Evolutionary conservation across 1,140 invertebrate genomes (phyloP), one percentile per base, ranked within the genome.

Genomic region (Nebria ingens): DNA sequence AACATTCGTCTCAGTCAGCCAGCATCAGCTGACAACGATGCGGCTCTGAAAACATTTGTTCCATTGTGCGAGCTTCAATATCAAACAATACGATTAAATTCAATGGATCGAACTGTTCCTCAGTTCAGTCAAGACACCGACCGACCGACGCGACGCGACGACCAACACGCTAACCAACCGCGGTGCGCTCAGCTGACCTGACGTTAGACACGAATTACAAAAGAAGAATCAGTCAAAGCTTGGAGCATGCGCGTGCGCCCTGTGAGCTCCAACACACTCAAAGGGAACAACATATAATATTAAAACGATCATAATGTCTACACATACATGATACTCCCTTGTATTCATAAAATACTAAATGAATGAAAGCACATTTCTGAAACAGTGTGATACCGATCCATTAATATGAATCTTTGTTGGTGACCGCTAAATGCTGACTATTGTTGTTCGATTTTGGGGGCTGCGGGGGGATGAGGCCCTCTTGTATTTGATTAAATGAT

Each of bases 351-450:
- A 45, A 17, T 11, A 9, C 17, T 6, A 45, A 45, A 59, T 65
- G 64, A 66, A 66, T 66, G 64, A 63, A n/a, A 45, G 59, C 64
- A 58, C 64, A 64, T 64, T 66, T 66, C 61, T 64, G 59, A 64
- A 66, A 67, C 65, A 67, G 65, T 67, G 63, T 66, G 64, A 67
- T 65, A 61, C 64, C 64, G 38, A 56, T 57, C 62, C 60, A 64
- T 64, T 66, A 64, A 58, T 54, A 56, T 54, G 58, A 61, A 63
- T 63, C 40, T 45, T 45, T 62, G 63, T 65, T 56, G 58, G 49
- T 51, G 13, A 50, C 51, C 52, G 56, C 61, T 66, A 66, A 64
- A 66, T 66, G 62, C 60, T 59, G 56, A 58, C 40, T 62, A 66
- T 66, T 66, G 63, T 65, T 65, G 61, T 64, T 61, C 60, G 64